Evolutionary conservation across 2,113 vertebrate genomes (phyloP), one percentile per base, ranked within the genome.

Genomic region (Gasterosteus nipponicus): DNA sequence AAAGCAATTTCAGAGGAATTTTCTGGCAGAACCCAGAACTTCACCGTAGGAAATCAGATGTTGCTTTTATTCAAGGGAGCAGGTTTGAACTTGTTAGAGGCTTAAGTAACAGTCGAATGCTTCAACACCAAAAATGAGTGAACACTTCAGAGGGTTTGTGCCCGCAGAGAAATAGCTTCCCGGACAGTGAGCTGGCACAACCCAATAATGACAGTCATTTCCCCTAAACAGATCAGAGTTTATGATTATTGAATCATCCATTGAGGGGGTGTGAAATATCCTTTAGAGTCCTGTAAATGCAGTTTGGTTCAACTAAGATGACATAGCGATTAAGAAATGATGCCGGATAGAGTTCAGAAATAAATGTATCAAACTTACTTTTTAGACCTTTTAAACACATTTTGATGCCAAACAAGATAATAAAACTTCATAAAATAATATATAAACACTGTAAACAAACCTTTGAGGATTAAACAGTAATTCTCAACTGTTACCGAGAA

Each of bases 51-150:
- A 89, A 85, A 78, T 89, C 66, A 82, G 57, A 87, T 80, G 81
- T 82, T 75, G 46, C 62, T 81, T 85, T 87, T 72, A 89, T 90
- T 85, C 57, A 73, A 4, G 76, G 64, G 58, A 53, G 82, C 89
- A 86, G 80, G 91, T 89, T 82, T 29, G 69, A 88, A 89, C 92
- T 83, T 88, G 92, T 80, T 74, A 60, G n/a, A 75, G 41, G 51
- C 38, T 78, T 89, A 22, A 64, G 69, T 69, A 84, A 77, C 67
- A 63, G 76, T 44, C 44, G 35, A 77, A 78, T 5, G 49, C 81
- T 80, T 85, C 56, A 67, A 2, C 0, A 39, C 51, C 51, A 76
- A 88, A 87, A 79, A 75, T 53, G 47, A 68, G 63, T 35, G 38
- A 80, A 73, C 42, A 35, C 42, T 67, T 56, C 60, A 80, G 74